Evolutionary conservation across 2,797 vertebrate species (phyloP).

Genomic region (Nannoperca australis): DNA sequence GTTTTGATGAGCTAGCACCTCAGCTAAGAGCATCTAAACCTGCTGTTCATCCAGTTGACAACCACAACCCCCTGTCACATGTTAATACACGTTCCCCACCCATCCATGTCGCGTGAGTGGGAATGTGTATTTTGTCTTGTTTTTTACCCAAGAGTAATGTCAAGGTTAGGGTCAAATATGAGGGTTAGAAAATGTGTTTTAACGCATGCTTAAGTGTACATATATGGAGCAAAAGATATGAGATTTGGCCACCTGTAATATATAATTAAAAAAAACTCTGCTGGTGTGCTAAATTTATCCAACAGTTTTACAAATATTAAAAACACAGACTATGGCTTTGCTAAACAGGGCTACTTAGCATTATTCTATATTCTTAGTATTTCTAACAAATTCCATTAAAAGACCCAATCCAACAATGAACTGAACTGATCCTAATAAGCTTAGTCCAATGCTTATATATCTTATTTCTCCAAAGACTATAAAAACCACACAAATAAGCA

Average conservation of each 20-base stretch:
- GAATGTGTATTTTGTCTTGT: neutral
- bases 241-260: neutral
- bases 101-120: conserved; percentile 5
- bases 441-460: neutral
- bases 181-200: neutral
- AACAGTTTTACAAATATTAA: neutral
- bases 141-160: neutral
- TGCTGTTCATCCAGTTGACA: conserved; percentile 34
- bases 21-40: conserved; percentile 49
- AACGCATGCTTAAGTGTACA: too few species aligned
- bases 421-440: neutral
- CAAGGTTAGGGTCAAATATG: neutral
- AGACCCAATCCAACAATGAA: too few species aligned
- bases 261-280: neutral
- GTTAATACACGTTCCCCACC: conserved; percentile 1
- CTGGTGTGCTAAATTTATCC: neutral
- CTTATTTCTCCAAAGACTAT: neutral
- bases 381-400: neutral
- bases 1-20: conserved; percentile 48
- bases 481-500: neutral
- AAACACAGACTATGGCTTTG: neutral
- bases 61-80: conserved; percentile 44
- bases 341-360: neutral
- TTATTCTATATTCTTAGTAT: neutral
- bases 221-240: too few species aligned